These are phyloP conservation scores for Murina feae DNA, from an alignment of 2,113 vertebrate genomes.

Conservation along the genomic window DNA sequence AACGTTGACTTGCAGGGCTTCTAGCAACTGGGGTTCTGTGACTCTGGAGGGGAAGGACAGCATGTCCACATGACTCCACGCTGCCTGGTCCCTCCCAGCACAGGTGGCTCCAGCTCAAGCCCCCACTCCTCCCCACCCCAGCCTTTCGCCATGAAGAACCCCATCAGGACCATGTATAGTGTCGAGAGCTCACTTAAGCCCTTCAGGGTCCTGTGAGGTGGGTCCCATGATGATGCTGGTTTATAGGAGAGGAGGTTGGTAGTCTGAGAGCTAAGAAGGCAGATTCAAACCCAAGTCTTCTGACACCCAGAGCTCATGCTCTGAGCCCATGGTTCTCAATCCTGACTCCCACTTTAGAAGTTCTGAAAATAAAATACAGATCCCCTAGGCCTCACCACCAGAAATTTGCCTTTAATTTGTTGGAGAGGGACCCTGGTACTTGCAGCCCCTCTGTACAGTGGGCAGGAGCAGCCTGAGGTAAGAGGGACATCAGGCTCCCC, in stretches of 20 bases:
- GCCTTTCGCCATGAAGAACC: background rate
- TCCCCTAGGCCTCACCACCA: background rate
- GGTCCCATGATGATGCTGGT: background rate
- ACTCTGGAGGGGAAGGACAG: background rate
- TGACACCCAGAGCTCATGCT: background rate
- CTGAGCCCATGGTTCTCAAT: background rate
- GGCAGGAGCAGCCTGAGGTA: background rate
- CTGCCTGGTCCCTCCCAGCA: background rate
- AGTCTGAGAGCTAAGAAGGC: background rate
- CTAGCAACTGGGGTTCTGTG: background rate
- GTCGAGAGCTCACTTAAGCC: background rate
- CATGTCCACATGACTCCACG: accelerated
- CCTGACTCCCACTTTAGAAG: background rate
- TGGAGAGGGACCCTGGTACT: background rate
- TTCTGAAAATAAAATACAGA: background rate
- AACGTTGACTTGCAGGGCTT: background rate
- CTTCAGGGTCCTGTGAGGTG: background rate
- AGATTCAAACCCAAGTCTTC: background rate
- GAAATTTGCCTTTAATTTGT: background rate
- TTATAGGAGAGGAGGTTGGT: background rate
- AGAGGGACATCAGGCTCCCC: background rate
- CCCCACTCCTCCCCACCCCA: background rate
- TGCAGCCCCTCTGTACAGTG: background rate
- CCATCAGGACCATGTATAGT: accelerated
- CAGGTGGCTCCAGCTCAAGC: background rate